A percentile compares a stretch with the other conserved stretches of the same genome.
Evolutionary conservation across 1,140 invertebrate species (phyloP).

Genomic region (Cherax destructor): DNA sequence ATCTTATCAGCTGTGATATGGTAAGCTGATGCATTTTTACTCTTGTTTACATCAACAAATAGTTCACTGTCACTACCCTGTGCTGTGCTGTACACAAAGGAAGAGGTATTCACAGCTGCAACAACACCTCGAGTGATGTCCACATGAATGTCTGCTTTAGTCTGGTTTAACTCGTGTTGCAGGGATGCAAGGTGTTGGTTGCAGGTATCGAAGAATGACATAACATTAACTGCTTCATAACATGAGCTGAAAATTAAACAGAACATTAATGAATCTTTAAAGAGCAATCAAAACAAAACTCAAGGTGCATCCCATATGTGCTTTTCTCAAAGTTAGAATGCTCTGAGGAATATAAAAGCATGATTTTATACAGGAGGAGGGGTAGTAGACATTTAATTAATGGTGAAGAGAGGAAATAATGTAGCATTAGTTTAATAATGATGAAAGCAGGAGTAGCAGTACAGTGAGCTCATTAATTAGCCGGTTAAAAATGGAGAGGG

Average conservation of each 20-base stretch:
- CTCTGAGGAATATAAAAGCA: too few species aligned
- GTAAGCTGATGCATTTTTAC: background rate
- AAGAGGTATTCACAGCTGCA: background rate
- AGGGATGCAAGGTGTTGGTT: background rate
- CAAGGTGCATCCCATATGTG: too few species aligned
- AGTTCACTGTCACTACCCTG: background rate
- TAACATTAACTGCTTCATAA: conserved; percentile 27
- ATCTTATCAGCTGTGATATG: background rate
- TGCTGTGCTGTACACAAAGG: background rate
- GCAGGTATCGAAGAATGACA: conserved; percentile 38
- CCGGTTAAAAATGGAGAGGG: too few species aligned
- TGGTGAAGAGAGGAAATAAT: too few species aligned
- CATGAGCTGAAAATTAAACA: conserved; percentile 20
- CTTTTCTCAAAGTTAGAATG: too few species aligned
- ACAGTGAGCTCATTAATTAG: too few species aligned
- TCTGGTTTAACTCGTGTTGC: background rate
- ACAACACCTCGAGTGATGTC: background rate
- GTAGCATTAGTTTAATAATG: too few species aligned
- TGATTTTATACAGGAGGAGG: too few species aligned
- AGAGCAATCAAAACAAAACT: background rate
- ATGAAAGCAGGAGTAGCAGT: too few species aligned
- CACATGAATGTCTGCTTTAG: background rate
- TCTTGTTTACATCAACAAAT: background rate
- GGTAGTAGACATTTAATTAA: too few species aligned
- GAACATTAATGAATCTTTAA: background rate